These are phyloP conservation scores for Drosophila nr. fundita DNA, from an alignment of 2,888 invertebrate species.

Conservation along the genomic window DNA sequence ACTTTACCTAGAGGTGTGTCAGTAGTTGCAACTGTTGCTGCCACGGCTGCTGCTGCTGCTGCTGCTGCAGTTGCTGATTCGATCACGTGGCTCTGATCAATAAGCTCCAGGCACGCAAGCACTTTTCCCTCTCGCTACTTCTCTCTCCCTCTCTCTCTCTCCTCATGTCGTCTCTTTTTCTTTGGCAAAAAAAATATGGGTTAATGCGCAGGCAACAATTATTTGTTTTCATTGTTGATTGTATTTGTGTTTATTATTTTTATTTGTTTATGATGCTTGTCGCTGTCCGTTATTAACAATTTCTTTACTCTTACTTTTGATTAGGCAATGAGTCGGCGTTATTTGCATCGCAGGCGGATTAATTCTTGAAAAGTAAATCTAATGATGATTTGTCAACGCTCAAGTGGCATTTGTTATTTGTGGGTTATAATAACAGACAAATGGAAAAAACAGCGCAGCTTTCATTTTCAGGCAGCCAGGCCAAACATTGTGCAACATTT, in stretches of 20 bases:
- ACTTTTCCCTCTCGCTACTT: constrained; percentile 29
- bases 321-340: constrained; percentile 70
- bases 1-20: constrained; percentile 79
- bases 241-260: constrained; percentile 45
- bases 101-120: constrained; percentile 80
- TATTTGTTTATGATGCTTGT: constrained; percentile 28
- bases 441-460: constrained; percentile 35
- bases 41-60: constrained; percentile 23
- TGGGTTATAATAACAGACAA: constrained; percentile 69
- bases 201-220: constrained; percentile 74
- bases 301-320: constrained; percentile 80
- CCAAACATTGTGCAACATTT: constrained; percentile 58
- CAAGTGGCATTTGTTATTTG: constrained; percentile 36
- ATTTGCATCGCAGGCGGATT: constrained; percentile 57
- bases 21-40: constrained; percentile 74
- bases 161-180: neutral
- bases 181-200: constrained; percentile 69
- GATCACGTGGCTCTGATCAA: constrained; percentile 81
- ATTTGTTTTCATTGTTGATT: constrained; percentile 78
- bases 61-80: constrained; percentile 45
- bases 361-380: constrained; percentile 80
- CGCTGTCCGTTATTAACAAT: constrained; percentile 50
- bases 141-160: neutral
- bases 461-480: constrained; percentile 63
- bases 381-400: constrained; percentile 73